These are phyloP conservation scores for Prorops nasuta DNA, from an alignment of 1,140 invertebrate genomes.

Conservation along the genomic window DNA sequence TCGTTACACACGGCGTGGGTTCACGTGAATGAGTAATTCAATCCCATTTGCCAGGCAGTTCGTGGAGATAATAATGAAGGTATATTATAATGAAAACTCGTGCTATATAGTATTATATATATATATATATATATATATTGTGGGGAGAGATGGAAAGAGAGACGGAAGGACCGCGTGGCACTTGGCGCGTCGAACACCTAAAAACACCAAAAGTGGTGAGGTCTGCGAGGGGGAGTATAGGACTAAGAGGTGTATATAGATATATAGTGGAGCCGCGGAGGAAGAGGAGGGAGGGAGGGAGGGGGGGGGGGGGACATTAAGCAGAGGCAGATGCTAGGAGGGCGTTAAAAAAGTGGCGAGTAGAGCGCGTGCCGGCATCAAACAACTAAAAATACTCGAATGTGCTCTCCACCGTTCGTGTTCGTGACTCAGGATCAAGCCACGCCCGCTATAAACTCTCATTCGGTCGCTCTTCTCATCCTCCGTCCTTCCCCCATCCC, in stretches of 20 bases:
- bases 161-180: no score
- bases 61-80: conserved; percentile 32
- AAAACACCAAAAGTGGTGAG: conserved; percentile 9
- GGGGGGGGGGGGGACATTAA: conserved; percentile 25
- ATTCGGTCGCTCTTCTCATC: neutral
- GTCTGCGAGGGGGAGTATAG: conserved; percentile 13
- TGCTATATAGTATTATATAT: no score
- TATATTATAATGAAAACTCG: no score
- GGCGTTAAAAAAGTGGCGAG: conserved; percentile 31
- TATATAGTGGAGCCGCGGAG: conserved; percentile 1
- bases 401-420: conserved; percentile 27
- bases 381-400: conserved; percentile 49
- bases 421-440: conserved; percentile 30
- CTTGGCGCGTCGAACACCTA: no score
- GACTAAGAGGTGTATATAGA: neutral
- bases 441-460: conserved; percentile 48
- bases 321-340: conserved; percentile 35
- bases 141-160: no score
- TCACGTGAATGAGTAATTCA: conserved; percentile 26
- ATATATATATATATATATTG: no score
- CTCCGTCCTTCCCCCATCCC: conserved; percentile 6
- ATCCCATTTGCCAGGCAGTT: conserved; percentile 32
- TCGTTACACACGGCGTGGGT: conserved; percentile 7
- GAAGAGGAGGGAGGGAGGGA: conserved; percentile 5
- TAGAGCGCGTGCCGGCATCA: conserved; percentile 43